Evolutionary conservation across 2,888 invertebrate genomes (phyloP).

Genomic region (Mesorhabditis spiculigera): DNA sequence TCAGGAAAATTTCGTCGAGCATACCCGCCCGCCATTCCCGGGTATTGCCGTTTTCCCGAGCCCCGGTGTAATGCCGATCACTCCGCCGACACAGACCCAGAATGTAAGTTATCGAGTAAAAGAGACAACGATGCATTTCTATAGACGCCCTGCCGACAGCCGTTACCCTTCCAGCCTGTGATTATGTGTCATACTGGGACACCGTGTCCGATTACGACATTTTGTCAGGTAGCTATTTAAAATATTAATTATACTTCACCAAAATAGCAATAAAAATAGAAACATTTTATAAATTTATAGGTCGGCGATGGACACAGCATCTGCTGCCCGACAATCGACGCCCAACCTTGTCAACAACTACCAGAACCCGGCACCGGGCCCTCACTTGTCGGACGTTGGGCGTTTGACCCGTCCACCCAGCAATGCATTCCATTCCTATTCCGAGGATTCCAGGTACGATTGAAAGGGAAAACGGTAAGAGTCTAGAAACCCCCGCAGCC

Average conservation of each 20-base stretch:
- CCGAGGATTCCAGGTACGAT: constrained; percentile 35
- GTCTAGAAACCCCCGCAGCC: too few species aligned
- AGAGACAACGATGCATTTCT: not conserved
- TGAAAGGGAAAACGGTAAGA: not conserved
- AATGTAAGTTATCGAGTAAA: not conserved
- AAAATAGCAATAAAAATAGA: too few species aligned
- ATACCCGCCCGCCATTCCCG: not conserved
- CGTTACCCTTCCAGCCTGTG: constrained; percentile 11
- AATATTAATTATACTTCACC: too few species aligned
- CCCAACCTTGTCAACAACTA: constrained; percentile 32
- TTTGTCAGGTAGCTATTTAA: constrained; percentile 22
- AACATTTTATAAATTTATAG: constrained; percentile 7
- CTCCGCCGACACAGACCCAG: not conserved
- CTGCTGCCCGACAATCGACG: constrained; percentile 37
- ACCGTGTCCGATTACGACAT: constrained; percentile 32
- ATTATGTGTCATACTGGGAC: constrained; percentile 29
- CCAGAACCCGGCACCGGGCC: constrained; percentile 34
- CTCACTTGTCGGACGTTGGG: constrained; percentile 34
- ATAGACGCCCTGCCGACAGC: constrained; percentile 1
- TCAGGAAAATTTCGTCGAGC: not conserved
- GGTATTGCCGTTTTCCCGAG: not conserved
- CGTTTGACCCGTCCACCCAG: constrained; percentile 29
- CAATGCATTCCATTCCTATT: constrained; percentile 38
- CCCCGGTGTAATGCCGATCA: not conserved
- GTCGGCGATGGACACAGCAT: constrained; percentile 37